A percentile compares a stretch with the other conserved stretches of the same genome.
Conservation (phyloP, 1,140 invertebrate species). For the Eulimnadia texana region DNA sequence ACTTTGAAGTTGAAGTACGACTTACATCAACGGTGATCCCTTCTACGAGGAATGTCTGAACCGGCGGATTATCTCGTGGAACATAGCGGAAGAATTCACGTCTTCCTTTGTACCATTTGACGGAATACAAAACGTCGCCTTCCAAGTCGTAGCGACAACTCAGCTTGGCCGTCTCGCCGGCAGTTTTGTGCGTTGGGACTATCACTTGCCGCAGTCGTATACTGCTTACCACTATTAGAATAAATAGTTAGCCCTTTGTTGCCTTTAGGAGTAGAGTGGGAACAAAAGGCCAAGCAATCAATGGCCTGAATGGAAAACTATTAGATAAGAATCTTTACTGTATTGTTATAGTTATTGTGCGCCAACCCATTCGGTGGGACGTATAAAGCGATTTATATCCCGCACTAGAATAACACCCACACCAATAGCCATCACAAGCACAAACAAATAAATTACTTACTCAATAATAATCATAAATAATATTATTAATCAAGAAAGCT, state of each 20-base stretch:
- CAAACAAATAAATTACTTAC: no score
- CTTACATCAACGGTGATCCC: conserved; percentile 70
- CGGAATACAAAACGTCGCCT: conserved; percentile 28
- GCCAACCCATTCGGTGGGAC: neutral
- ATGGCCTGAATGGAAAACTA: neutral
- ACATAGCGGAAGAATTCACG: conserved; percentile 73
- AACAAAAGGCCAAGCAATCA: no score
- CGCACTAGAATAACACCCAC: no score
- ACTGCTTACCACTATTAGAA: neutral
- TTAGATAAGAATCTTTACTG: neutral
- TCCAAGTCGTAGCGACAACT: conserved; percentile 31
- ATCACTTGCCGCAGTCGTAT: conserved; percentile 10
- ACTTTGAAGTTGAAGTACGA: no score
- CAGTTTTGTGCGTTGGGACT: conserved; percentile 6
- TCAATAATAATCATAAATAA: no score
- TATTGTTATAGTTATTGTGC: neutral
- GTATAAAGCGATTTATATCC: neutral
- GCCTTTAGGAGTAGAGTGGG: no score
- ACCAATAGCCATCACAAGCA: no score
- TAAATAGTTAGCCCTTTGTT: no score
- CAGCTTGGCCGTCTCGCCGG: conserved; percentile 16
- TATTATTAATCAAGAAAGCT: no score
- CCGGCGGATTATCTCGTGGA: conserved; percentile 50
- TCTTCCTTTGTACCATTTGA: conserved; percentile 34
- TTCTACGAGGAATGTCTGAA: conserved; percentile 53